Percentiles rank a stretch among this genome's conserved stretches.
Evolutionary conservation across 2,888 invertebrate genomes (phyloP).

Genomic region (Nomada ruficornis): DNA sequence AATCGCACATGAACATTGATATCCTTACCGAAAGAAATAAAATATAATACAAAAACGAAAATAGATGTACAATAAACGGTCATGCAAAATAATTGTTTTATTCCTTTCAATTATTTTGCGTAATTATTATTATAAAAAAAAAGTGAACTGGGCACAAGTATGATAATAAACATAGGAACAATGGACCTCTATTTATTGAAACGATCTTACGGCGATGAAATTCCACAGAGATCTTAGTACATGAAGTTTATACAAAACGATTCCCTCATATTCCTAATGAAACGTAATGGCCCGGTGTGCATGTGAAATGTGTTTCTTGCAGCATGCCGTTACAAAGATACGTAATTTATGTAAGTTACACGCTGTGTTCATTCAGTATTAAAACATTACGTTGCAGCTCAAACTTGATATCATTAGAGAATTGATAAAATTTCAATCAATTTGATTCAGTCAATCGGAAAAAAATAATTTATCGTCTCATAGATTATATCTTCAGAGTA

Average conservation of each 20-base stretch:
- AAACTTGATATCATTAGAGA: too few relatives aligned
- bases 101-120: not conserved
- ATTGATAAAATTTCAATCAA: not conserved
- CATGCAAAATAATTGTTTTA: not conserved
- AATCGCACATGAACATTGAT: slow-evolving; percentile 11
- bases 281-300: not conserved
- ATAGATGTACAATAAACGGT: not conserved
- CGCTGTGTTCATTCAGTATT: slow-evolving; percentile 3
- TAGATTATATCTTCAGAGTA: not conserved
- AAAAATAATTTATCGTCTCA: not conserved
- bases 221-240: slow-evolving; percentile 18
- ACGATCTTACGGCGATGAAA: slow-evolving; percentile 9
- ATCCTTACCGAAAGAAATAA: not conserved
- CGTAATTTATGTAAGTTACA: slow-evolving; percentile 2
- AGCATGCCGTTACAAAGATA: not conserved
- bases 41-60: not conserved
- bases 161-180: slow-evolving; percentile 32
- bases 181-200: slow-evolving; percentile 42
- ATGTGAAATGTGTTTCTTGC: not conserved
- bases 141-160: not conserved
- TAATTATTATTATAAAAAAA: not conserved
- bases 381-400: too few relatives aligned
- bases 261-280: not conserved
- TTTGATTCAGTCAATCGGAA: not conserved
- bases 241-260: slow-evolving; percentile 4